Evolutionary conservation across 2,888 invertebrate genomes (phyloP).

Genomic region (Trichogramma evanescens): DNA sequence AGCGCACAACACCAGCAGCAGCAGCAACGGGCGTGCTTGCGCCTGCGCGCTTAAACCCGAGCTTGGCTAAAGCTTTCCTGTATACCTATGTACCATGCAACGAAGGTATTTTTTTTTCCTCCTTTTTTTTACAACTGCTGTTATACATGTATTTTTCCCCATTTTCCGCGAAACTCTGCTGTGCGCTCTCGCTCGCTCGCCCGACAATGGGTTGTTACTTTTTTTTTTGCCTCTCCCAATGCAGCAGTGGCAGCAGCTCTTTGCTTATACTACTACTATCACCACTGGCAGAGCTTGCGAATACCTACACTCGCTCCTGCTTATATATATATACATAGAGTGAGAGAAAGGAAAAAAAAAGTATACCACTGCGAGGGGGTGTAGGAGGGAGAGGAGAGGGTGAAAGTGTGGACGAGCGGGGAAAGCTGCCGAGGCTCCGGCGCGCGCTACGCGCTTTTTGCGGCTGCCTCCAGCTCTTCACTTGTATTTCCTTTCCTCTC

Average conservation of each 20-base stretch:
- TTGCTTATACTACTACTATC: too few relatives aligned
- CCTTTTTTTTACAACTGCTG: background rate
- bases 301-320: too few relatives aligned
- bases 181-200: background rate
- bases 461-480: background rate
- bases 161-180: slow-evolving; percentile 7
- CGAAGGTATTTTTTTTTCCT: background rate
- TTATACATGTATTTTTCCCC: background rate
- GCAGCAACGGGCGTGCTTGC: too few relatives aligned
- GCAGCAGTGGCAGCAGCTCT: too few relatives aligned
- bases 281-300: too few relatives aligned
- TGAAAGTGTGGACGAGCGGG: too few relatives aligned
- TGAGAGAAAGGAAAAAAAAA: background rate
- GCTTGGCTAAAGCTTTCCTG: too few relatives aligned
- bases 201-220: slow-evolving; percentile 17
- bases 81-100: too few relatives aligned
- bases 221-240: background rate
- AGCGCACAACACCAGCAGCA: too few relatives aligned
- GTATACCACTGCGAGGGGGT: too few relatives aligned
- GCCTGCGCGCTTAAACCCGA: too few relatives aligned
- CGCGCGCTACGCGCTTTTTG: background rate
- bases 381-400: too few relatives aligned
- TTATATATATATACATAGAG: background rate
- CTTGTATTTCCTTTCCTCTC: background rate
- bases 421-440: background rate